These are phyloP conservation scores for Nannobrachium achirus DNA, from an alignment of 2,113 vertebrate genomes.

Conservation along the genomic window DNA sequence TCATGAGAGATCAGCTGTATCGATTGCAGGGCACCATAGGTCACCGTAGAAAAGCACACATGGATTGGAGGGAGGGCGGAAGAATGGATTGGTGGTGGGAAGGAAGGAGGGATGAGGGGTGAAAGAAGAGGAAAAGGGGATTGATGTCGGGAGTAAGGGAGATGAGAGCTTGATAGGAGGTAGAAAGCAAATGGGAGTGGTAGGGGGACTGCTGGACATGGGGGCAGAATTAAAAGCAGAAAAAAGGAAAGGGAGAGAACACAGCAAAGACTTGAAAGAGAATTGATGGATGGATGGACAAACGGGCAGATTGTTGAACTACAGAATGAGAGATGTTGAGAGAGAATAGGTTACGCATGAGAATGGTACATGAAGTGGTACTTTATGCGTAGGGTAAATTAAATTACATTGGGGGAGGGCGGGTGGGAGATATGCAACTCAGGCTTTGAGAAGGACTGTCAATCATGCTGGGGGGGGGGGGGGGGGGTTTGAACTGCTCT, in stretches of 20 bases:
- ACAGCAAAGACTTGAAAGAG: background rate
- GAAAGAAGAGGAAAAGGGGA: background rate
- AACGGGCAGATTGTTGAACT: slow-evolving; percentile 33
- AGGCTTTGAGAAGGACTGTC: background rate
- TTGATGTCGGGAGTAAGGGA: background rate
- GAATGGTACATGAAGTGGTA: slow-evolving; percentile 23
- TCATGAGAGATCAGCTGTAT: slow-evolving; percentile 51
- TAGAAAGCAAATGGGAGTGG: too few species aligned
- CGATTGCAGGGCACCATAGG: slow-evolving; percentile 40
- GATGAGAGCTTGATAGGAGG: too few species aligned
- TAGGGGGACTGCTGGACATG: background rate
- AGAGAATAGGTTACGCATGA: slow-evolving; percentile 32
- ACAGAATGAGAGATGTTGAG: slow-evolving; percentile 24
- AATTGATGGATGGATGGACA: slow-evolving; percentile 54
- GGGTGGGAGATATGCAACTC: background rate
- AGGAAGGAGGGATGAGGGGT: background rate
- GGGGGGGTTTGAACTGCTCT: slow-evolving; percentile 29
- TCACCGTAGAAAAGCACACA: slow-evolving; percentile 14
- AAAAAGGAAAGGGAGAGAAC: background rate
- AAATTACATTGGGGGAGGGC: slow-evolving; percentile 24
- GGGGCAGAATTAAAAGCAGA: too few species aligned
- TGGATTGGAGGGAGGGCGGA: slow-evolving; percentile 9
- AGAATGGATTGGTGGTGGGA: slow-evolving; percentile 1
- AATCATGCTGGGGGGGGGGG: background rate
- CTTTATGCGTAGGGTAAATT: slow-evolving; percentile 29